These are phyloP conservation scores for Trissolcus basalis DNA, from an alignment of 1,140 invertebrate genomes.

Conservation along the genomic window DNA sequence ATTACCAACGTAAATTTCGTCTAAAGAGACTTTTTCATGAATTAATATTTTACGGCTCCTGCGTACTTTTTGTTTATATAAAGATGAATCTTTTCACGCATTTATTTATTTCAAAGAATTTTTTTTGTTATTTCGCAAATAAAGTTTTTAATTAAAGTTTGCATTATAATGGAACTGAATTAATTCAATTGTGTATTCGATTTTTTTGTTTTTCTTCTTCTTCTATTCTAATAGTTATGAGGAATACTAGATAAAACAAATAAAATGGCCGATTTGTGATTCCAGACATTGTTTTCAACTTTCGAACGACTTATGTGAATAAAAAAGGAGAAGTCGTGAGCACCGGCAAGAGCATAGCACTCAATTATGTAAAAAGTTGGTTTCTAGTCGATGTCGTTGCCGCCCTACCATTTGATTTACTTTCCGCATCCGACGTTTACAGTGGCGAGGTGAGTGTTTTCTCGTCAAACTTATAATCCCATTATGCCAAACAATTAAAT, in stretches of 20 bases:
- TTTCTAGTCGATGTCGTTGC: slow-evolving; percentile 96
- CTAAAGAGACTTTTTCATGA: no score
- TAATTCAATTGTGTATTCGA: no score
- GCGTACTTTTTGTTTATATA: not conserved
- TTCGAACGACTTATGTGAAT: slow-evolving; percentile 98
- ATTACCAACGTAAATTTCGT: slow-evolving; percentile 1
- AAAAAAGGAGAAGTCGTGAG: slow-evolving; percentile 99
- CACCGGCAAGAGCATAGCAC: slow-evolving; percentile 89
- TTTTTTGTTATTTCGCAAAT: no score
- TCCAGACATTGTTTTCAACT: slow-evolving; percentile 98
- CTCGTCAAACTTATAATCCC: slow-evolving; percentile 38
- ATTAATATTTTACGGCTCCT: no score
- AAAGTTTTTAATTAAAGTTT: no score
- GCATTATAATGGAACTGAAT: no score
- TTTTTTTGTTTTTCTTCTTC: no score
- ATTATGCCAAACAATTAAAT: slow-evolving; percentile 33
- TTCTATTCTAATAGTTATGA: no score
- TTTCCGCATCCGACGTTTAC: slow-evolving; percentile 91
- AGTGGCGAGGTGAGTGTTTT: slow-evolving; percentile 85
- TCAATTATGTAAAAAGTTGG: slow-evolving; percentile 96
- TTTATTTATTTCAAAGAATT: no score
- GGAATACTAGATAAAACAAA: not conserved
- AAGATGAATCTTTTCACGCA: not conserved
- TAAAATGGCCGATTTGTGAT: slow-evolving; percentile 64
- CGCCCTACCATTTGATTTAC: slow-evolving; percentile 96